These are phyloP conservation scores for Drosophila parthenogenetica DNA, from an alignment of 2,888 invertebrate genomes.

Conservation along the genomic window DNA sequence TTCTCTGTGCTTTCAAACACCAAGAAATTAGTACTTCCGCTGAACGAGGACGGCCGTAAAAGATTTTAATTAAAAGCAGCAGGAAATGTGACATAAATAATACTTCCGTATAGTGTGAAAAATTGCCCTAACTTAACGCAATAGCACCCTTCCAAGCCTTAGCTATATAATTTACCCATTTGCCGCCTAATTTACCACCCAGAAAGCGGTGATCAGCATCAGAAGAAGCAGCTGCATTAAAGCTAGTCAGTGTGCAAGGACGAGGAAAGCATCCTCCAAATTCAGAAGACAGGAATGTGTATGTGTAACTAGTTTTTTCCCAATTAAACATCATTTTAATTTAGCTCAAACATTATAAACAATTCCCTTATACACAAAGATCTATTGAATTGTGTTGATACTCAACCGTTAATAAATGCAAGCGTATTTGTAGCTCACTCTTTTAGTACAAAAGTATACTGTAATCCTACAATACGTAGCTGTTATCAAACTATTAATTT, in stretches of 20 bases:
- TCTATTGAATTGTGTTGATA: background rate
- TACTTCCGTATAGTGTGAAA: constrained; percentile 80
- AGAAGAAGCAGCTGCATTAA: constrained; percentile 10
- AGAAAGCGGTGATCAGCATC: constrained; percentile 19
- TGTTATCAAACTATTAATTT: too few relatives aligned
- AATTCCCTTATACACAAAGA: background rate
- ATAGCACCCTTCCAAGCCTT: background rate
- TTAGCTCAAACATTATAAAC: constrained; percentile 26
- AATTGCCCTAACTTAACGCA: constrained; percentile 51
- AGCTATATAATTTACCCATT: constrained; percentile 24
- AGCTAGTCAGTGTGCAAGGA: constrained; percentile 10
- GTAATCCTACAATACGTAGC: too few relatives aligned
- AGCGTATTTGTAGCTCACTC: too few relatives aligned
- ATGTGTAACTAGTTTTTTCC: constrained; percentile 39
- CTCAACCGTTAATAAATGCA: too few relatives aligned
- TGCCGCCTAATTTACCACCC: constrained; percentile 63
- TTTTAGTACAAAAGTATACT: too few relatives aligned
- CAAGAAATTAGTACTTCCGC: constrained; percentile 78
- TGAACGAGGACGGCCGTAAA: constrained; percentile 47
- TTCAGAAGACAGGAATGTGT: background rate
- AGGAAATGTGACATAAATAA: constrained; percentile 81
- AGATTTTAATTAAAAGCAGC: constrained; percentile 81
- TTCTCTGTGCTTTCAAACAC: constrained; percentile 61
- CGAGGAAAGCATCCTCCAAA: background rate
- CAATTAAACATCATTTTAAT: constrained; percentile 35